Base-by-base conservation (phyloP, 30 jellyfish, hydroid and myxozoan species). In the Aurelia aurita region DNA sequence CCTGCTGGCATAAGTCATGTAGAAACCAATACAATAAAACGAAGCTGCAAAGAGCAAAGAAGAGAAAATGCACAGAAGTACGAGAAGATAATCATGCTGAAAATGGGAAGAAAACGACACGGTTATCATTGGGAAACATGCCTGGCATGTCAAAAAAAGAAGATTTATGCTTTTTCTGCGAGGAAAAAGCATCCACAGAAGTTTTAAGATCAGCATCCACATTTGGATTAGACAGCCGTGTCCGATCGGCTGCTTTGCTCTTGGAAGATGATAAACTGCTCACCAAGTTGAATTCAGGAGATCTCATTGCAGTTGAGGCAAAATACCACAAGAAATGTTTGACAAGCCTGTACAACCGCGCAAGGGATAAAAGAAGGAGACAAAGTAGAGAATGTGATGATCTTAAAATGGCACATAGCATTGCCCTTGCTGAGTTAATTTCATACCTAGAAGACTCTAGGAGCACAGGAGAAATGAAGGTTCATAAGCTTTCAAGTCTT, bases 391-490 rank as follows among this genome's bases (percentile, higher is more conserved):
- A 20, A 46, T 47, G 46, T 44, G 77, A 76, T 26, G 49, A 76
- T 54, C 45, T 51, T 21, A 32, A 31, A 31, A 67, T 67, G 58
- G 79, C 79, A 67, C 34, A 67, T 67, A 67, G 79, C 58, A 27
- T 67, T 53, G 87, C 87, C 32, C 67, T 76, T 58, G 89, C 89
- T 78, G 89, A 78, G 60, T 20, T 78, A 6, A 34, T 53, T 80
- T 64, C 75, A 58, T 47, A 65, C 54, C 65, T 49, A 22, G 75
- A 46, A 57, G 76, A 44, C 74, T 25, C 74, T 22, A 34, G 73
- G 25, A 22, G 26, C 32, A 68, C 6, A 39, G 89, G 68, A 44
- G 85, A 65, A 3, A 13, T 44, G 21, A 35, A 46, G 68, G 64
- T 67, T 46, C 65, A 35, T 51, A 64, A 46, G 76, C 74, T 65